Conservation (phyloP, 2,888 invertebrate genomes). For the Ichneumoninae sp. region DNA sequence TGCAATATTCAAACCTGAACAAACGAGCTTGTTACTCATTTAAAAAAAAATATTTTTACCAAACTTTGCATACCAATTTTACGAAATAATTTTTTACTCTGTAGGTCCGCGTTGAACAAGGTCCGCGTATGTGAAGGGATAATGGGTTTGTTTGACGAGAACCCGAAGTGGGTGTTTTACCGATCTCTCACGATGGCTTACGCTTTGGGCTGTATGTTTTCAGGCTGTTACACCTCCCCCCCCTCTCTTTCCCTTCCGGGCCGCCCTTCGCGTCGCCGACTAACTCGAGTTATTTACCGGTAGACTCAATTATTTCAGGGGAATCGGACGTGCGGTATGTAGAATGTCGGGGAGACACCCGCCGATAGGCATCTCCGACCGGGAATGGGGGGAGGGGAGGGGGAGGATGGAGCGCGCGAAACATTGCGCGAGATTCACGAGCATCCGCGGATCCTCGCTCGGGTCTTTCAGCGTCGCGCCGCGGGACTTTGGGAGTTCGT, state of each 20-base stretch:
- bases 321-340: slow-evolving; percentile 67
- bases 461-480: slow-evolving; percentile 17
- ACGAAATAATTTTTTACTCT: too few relatives aligned
- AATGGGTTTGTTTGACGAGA: slow-evolving; percentile 51
- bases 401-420: slow-evolving; percentile 61
- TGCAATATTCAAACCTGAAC: too few relatives aligned
- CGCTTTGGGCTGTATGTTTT: slow-evolving; percentile 30
- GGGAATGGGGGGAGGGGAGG: slow-evolving; percentile 17
- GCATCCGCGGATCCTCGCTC: slow-evolving; percentile 40
- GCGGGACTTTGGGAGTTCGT: slow-evolving; percentile 63
- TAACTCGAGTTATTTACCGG: slow-evolving; percentile 66
- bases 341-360: slow-evolving; percentile 65
- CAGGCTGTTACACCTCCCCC: slow-evolving; percentile 10
- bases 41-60: too few relatives aligned
- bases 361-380: slow-evolving; percentile 61
- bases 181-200: not conserved
- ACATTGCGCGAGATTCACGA: slow-evolving; percentile 68
- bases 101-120: too few relatives aligned
- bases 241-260: too few relatives aligned
- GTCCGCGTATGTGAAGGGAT: not conserved
- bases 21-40: too few relatives aligned
- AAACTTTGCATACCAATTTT: too few relatives aligned
- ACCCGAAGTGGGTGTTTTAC: slow-evolving; percentile 17
- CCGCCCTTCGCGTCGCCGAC: slow-evolving; percentile 10
- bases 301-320: slow-evolving; percentile 67